Base-by-base conservation (phyloP, 37 sponge, comb jelly and placozoan genomes). In the Aplysina aerophoba region DNA sequence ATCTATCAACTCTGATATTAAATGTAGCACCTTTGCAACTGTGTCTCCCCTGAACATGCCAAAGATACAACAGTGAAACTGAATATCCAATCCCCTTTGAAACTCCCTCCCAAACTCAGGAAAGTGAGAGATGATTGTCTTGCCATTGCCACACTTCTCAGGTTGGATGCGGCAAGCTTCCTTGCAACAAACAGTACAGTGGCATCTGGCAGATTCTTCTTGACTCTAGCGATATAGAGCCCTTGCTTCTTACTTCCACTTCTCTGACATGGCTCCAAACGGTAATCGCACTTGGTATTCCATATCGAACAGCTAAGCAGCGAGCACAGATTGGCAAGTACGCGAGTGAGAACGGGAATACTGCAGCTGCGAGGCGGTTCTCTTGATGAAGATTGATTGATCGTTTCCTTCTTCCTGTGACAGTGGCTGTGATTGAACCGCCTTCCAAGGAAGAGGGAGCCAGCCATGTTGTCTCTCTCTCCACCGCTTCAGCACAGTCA, bases 61-160 rank as follows among this genome's bases (percentile, higher is more conserved):
- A 22, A 75, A 50, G 25, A 75, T 40, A 21, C 78, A 75, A 24
- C 78, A 75, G n/a, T 54, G 54, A 75, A 53, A 75, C 25, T 75
- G 78, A 75, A 40, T 40, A 25, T 75, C 78, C 37, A 75, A 41
- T 31, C 78, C 78, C 41, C 54, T 75, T 24, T 75, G 44, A 75
- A 44, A 75, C 2, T 75, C 54, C 41, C 11, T 50, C 21, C 78
- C 78, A 38, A 41, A 75, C 20, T 50, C 54, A 24, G 78, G 4
- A 16, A 44, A 41, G 40, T 14, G 17, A 75, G 12, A 15, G 41
- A 36, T 12, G 53, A 53, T 41, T 75, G 78, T 75, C 25, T 38
- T 19, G 78, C 78, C 39, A 11, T 38, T 21, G 78, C 44, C 21
- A 75, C 54, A 50, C 37, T 36, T 25, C 41, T 24, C n/a, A 75